phyloP scores from a whole-genome alignment of 1,140 invertebrate species.

The Drosophila willistoni region DNA sequence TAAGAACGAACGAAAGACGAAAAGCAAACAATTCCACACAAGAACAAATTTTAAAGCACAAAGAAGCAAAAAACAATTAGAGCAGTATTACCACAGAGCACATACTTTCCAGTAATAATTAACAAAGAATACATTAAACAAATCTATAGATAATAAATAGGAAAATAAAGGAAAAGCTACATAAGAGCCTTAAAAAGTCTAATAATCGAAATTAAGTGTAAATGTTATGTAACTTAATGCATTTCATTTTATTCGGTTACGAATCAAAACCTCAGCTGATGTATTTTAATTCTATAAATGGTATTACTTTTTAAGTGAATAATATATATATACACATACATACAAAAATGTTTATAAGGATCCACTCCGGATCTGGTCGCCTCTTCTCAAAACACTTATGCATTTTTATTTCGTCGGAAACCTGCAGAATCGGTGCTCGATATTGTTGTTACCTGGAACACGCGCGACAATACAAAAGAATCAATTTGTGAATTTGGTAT shows the following conservation, averaged over 20 bases:
- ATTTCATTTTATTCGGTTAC: no score
- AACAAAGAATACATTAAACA: conserved; percentile 3
- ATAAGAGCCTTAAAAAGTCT: no score
- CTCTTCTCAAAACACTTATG: no score
- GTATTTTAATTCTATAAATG: background rate
- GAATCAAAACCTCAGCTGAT: background rate
- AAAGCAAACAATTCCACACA: background rate
- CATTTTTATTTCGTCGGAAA: no score
- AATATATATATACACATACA: conserved; percentile 35
- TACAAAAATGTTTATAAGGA: background rate
- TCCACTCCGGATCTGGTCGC: no score
- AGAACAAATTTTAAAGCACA: background rate
- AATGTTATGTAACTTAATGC: no score
- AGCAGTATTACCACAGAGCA: conserved; percentile 69
- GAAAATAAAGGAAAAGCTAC: background rate
- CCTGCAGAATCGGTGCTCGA: conserved; percentile 86
- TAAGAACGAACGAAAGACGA: conserved; percentile 56
- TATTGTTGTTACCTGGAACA: conserved; percentile 96
- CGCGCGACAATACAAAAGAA: conserved; percentile 88
- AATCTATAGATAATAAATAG: background rate
- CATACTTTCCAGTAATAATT: conserved; percentile 42
- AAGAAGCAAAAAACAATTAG: conserved; percentile 14
- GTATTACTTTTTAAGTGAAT: background rate
- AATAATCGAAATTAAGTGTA: no score
- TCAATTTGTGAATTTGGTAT: conserved; percentile 93